A percentile compares a stretch with the other conserved stretches of the same genome.
These are phyloP conservation scores for Onchidella celtica DNA, from an alignment of 2,888 invertebrate genomes.

Conservation along the genomic window DNA sequence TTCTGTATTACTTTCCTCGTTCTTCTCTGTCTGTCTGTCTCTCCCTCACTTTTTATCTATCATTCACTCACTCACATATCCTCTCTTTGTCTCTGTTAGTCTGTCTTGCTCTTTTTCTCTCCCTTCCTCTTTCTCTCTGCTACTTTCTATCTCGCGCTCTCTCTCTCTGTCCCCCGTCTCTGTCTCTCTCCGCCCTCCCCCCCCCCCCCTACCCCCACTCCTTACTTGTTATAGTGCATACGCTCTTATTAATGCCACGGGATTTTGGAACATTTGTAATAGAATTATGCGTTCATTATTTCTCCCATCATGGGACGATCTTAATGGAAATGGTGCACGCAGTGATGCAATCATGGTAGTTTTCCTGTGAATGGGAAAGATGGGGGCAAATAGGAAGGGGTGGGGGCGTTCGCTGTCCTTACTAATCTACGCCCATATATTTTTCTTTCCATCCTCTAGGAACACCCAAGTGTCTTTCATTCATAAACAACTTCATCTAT, in stretches of 20 bases:
- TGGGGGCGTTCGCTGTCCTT: too few species aligned
- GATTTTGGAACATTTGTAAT: too few species aligned
- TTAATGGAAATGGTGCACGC: too few species aligned
- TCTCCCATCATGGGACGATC: too few species aligned
- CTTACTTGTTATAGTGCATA: background rate
- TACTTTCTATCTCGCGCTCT: slow-evolving; percentile 3
- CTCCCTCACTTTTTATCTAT: slow-evolving; percentile 29
- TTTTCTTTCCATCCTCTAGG: too few species aligned
- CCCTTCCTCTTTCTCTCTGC: slow-evolving; percentile 14
- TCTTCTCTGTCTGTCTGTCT: slow-evolving; percentile 22
- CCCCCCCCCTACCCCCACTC: background rate
- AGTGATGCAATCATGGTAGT: too few species aligned
- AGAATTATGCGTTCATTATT: too few species aligned
- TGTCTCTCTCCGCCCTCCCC: background rate
- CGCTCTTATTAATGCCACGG: background rate
- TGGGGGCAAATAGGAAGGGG: too few species aligned
- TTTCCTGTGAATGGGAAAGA: too few species aligned
- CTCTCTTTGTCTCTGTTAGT: slow-evolving; percentile 15
- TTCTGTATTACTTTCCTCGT: background rate
- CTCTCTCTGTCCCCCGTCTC: slow-evolving; percentile 18
- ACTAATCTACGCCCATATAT: too few species aligned
- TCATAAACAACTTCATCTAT: too few species aligned
- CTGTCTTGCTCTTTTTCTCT: slow-evolving; percentile 1
- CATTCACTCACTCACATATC: slow-evolving; percentile 24
- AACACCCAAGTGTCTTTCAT: too few species aligned